Conservation (phyloP, 2,888 invertebrate species). For the Dolichomitus sp. region DNA sequence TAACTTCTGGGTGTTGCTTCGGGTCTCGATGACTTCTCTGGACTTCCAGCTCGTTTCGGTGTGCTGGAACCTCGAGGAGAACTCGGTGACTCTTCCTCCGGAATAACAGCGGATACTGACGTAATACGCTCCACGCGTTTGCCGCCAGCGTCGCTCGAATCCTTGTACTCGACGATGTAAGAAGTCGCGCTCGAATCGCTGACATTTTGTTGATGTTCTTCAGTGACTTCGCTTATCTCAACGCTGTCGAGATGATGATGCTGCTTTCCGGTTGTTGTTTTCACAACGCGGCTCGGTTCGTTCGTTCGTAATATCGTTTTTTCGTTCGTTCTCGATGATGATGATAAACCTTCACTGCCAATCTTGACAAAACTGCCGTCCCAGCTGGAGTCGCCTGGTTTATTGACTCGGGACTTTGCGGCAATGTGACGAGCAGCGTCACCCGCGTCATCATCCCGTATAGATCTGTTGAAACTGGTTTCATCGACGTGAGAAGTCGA, state of each 20-base stretch:
- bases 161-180: conserved; percentile 88
- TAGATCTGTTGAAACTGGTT: conserved; percentile 19
- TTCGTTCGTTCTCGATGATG: conserved; percentile 72
- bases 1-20: conserved; percentile 56
- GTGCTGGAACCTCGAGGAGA: conserved; percentile 61
- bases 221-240: conserved; percentile 83
- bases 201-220: conserved; percentile 86
- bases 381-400: conserved; percentile 83
- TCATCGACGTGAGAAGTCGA: conserved; percentile 63
- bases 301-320: conserved; percentile 61
- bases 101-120: conserved; percentile 78
- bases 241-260: conserved; percentile 65
- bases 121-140: conserved; percentile 76
- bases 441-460: conserved; percentile 11
- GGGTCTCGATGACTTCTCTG: conserved; percentile 53
- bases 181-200: conserved; percentile 89
- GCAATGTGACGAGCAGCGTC: conserved; percentile 35
- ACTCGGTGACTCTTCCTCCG: conserved; percentile 75
- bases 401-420: conserved; percentile 45
- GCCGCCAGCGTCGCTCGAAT: conserved; percentile 64
- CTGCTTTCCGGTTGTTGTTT: conserved; percentile 73
- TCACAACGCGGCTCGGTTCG: conserved; percentile 71
- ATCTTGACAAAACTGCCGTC: conserved; percentile 84
- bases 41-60: conserved; percentile 62
- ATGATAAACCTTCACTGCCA: conserved; percentile 76